These are phyloP conservation scores for Monomorium pharaonis DNA, from an alignment of 1,140 invertebrate genomes.

Conservation along the genomic window DNA sequence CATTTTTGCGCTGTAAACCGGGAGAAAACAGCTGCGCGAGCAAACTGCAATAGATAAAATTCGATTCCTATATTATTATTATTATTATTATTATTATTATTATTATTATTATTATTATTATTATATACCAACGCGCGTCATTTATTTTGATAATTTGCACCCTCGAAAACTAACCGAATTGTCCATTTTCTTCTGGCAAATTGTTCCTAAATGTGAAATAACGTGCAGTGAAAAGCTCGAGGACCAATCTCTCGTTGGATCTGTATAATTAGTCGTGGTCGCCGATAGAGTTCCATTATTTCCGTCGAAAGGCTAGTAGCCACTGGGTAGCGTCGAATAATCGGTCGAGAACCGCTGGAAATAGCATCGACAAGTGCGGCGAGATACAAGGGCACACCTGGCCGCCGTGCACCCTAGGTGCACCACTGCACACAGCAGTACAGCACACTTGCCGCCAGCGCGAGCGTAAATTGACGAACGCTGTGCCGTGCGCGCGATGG, in stretches of 20 bases:
- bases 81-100: too few relatives aligned
- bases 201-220: background rate
- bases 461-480: too few relatives aligned
- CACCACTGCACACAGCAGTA: background rate
- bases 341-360: too few relatives aligned
- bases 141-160: too few relatives aligned
- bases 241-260: background rate
- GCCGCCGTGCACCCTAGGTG: background rate
- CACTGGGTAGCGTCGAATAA: too few relatives aligned
- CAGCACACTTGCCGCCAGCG: too few relatives aligned
- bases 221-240: background rate
- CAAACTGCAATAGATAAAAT: background rate
- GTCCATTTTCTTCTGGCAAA: background rate
- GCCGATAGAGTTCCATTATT: conserved; percentile 7
- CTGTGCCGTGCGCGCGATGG: too few relatives aligned
- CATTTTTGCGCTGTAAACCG: background rate
- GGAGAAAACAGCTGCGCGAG: background rate
- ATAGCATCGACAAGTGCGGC: conserved; percentile 30
- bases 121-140: too few relatives aligned
- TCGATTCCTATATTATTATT: too few relatives aligned
- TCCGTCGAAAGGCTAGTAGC: background rate
- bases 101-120: too few relatives aligned
- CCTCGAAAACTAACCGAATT: background rate
- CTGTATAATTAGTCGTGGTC: conserved; percentile 24
- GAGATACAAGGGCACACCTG: conserved; percentile 12